Conservation (phyloP, 2,797 vertebrate genomes). For the Danio tinwini region DNA sequence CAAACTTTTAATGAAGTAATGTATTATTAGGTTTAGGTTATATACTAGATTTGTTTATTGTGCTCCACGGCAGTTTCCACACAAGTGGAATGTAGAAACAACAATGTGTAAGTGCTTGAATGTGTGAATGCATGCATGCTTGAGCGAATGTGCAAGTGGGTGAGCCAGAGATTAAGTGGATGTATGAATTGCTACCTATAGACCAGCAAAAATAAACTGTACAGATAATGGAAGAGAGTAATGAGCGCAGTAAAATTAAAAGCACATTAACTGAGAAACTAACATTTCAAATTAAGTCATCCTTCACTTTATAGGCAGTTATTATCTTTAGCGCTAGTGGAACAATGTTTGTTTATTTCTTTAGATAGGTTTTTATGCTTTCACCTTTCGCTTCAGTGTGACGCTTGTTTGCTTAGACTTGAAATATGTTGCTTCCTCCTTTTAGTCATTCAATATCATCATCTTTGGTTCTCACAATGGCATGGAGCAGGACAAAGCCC, state of each 20-base stretch:
- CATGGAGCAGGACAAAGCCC: conserved; percentile 69
- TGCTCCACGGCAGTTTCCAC: neutral
- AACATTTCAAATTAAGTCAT: neutral
- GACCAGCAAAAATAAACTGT: neutral
- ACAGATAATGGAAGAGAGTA: conserved; percentile 14
- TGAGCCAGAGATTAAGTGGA: conserved; percentile 13
- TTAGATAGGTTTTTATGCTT: conserved; percentile 14
- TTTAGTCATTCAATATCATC: conserved; percentile 59
- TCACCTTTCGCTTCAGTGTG: conserved; percentile 23
- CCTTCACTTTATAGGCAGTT: neutral
- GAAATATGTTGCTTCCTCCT: conserved; percentile 34
- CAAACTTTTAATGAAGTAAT: too few relatives aligned
- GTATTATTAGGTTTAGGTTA: too few relatives aligned
- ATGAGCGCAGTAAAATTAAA: conserved; percentile 4
- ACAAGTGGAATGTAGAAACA: neutral
- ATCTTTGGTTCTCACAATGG: conserved; percentile 74
- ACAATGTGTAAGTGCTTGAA: neutral
- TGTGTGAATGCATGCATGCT: conserved; percentile 6
- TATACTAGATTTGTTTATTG: too few relatives aligned
- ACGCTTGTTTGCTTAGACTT: conserved; percentile 37
- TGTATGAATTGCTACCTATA: neutral
- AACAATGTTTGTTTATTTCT: conserved; percentile 16
- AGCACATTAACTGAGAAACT: conserved; percentile 5
- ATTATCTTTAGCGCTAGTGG: neutral
- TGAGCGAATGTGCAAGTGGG: conserved; percentile 15